A percentile compares a stretch with the other conserved stretches of the same genome.
Conservation (phyloP, 2,113 vertebrate genomes). For the Myanophis thanlyinensis region DNA sequence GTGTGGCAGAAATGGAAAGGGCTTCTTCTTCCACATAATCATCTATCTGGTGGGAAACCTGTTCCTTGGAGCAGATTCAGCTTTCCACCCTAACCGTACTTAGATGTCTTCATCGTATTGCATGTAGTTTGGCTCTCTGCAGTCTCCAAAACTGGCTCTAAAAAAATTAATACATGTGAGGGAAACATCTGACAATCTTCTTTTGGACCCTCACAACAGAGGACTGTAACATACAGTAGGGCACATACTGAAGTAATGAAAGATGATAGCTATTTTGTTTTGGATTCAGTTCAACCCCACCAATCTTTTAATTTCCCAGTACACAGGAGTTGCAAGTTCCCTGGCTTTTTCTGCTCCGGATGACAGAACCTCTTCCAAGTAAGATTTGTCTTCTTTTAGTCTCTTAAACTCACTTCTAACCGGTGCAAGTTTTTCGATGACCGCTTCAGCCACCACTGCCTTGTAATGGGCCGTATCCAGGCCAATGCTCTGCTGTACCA, state of each 20-base stretch:
- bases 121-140: not conserved
- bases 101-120: not conserved
- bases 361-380: constrained; percentile 79
- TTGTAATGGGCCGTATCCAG: constrained; percentile 89
- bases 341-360: constrained; percentile 78
- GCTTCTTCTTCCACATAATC: not conserved
- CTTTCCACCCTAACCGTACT: not conserved
- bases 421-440: constrained; percentile 84
- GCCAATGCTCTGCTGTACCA: constrained; percentile 71
- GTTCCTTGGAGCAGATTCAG: not conserved
- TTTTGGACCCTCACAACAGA: not conserved
- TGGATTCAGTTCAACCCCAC: constrained; percentile 81
- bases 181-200: not conserved
- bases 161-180: not conserved
- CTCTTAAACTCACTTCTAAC: constrained; percentile 82
- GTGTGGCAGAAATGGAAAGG: not conserved
- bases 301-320: constrained; percentile 76
- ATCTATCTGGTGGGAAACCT: not conserved
- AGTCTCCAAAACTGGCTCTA: not conserved
- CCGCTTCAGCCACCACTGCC: constrained; percentile 82
- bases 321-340: constrained; percentile 80
- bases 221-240: not conserved
- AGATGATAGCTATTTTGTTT: not conserved
- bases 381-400: constrained; percentile 73
- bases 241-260: not conserved